These are phyloP conservation scores for Neofelis nebulosa DNA, from an alignment of 2,113 vertebrate genomes.

Conservation along the genomic window DNA sequence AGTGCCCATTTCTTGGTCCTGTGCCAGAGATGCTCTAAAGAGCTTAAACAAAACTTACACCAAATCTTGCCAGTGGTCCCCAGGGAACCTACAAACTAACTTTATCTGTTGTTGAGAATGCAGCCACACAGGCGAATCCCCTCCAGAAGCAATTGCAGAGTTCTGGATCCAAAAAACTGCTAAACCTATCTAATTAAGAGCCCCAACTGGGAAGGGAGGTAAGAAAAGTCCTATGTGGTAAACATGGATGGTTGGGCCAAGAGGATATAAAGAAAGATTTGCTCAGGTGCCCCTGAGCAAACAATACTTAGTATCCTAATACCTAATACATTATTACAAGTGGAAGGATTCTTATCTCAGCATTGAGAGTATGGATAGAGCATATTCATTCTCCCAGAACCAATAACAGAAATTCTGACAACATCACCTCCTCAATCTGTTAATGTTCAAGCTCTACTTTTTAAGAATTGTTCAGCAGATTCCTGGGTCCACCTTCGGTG, in stretches of 20 bases:
- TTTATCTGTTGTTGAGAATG: conserved; percentile 15
- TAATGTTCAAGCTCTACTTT: not conserved
- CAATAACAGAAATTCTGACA: not conserved
- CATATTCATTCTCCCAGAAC: not conserved
- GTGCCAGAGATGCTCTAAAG: conserved; percentile 73
- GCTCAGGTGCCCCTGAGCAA: not conserved
- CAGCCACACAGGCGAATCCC: not conserved
- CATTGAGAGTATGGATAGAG: not conserved
- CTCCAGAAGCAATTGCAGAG: not conserved
- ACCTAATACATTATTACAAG: not conserved
- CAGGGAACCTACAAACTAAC: conserved; percentile 16
- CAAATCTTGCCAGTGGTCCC: conserved; percentile 55
- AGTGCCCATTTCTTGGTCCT: conserved; percentile 48
- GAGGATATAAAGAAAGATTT: not conserved
- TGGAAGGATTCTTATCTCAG: not conserved
- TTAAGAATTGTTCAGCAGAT: not conserved
- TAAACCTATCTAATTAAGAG: not conserved
- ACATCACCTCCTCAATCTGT: not conserved
- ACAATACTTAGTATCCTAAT: not conserved
- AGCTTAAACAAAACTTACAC: conserved; percentile 77
- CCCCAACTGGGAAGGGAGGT: not conserved
- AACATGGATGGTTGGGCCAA: not conserved
- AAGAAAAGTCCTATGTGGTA: not conserved
- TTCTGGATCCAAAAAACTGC: not conserved
- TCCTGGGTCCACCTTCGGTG: not conserved